phyloP scores from a whole-genome alignment of 1,140 invertebrate genomes.

The Drosophila varians region DNA sequence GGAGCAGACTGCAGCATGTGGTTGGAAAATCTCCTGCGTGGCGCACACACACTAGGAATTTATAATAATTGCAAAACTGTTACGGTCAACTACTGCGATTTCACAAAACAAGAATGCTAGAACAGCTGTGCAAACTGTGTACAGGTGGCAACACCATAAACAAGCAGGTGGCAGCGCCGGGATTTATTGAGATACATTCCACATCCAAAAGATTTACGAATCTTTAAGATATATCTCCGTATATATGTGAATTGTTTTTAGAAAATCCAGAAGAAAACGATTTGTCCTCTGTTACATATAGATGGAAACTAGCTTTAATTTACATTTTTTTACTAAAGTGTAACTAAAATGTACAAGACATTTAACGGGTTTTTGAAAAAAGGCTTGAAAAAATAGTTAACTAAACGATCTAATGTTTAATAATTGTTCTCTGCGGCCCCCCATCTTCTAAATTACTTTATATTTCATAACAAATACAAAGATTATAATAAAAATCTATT shows the following conservation, averaged over 20 bases:
- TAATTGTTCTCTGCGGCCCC: too few species aligned
- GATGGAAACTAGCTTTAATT: neutral
- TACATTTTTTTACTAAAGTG: neutral
- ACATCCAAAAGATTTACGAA: neutral
- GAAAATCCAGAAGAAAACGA: neutral
- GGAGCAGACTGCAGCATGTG: conserved; percentile 12
- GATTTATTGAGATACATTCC: neutral
- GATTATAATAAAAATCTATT: too few species aligned
- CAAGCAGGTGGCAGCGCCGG: conserved; percentile 10
- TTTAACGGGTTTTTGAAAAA: neutral
- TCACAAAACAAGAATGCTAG: neutral
- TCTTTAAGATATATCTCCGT: neutral
- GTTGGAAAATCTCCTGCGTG: neutral
- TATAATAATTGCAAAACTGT: conserved; percentile 8
- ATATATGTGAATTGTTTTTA: neutral
- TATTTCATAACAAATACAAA: too few species aligned
- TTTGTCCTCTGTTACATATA: neutral
- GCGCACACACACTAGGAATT: conserved; percentile 12
- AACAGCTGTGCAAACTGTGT: conserved; percentile 11
- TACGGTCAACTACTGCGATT: neutral
- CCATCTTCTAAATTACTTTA: too few species aligned
- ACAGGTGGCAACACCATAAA: conserved; percentile 27
- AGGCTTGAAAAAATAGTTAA: neutral
- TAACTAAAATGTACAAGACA: neutral
- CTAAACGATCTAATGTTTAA: too few species aligned